Evolutionary conservation across 2,797 vertebrate genomes (phyloP), one percentile per base, ranked within the genome.

Genomic region (Platyrinchus mystaceus): DNA sequence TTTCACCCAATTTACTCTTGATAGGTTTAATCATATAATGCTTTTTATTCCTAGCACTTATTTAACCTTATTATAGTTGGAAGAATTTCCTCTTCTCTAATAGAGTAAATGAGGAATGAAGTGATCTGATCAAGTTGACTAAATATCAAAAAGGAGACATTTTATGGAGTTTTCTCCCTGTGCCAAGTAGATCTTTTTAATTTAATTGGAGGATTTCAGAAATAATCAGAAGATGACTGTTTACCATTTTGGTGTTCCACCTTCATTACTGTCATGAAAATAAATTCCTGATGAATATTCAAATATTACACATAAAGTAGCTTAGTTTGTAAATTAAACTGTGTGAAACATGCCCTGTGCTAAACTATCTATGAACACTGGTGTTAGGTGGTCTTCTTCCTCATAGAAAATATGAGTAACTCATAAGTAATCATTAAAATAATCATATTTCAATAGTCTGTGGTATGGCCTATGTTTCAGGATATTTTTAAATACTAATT

Each of bases 11-110:
- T 74, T 66, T 84, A 2, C 3, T 77, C 14, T 60, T 8, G 0
- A n/a, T 46, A 24, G 0, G 8, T 71, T 74, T 78, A 56, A 59
- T 39, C 0, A 0, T 24, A 47, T 9, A 52, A 28, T n/a, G 4
- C 0, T 77, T 79, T 89, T 62, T 39, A 73, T 68, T 70, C 9
- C 20, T 66, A 70, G 7, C 21, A 22, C 5, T 46, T 80, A n/a
- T 46, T 77, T 83, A 84, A 37, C 19, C 32, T 87, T n/a, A 28
- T 22, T 56, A 11, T 18, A 39, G 20, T 22, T 88, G 22, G 12
- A 74, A 28, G 19, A 28, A 55, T 70, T 91, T 88, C 14, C 10
- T 80, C 14, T 76, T 66, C 17, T 87, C 15, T 81, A 50, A 32
- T 83, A 55, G 85, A 77, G 14, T 69, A 68, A 87, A 76, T 39